Evolutionary conservation across 2,797 vertebrate species (phyloP), one percentile per base, ranked within the genome.

Genomic region (Fundulus diaphanus): DNA sequence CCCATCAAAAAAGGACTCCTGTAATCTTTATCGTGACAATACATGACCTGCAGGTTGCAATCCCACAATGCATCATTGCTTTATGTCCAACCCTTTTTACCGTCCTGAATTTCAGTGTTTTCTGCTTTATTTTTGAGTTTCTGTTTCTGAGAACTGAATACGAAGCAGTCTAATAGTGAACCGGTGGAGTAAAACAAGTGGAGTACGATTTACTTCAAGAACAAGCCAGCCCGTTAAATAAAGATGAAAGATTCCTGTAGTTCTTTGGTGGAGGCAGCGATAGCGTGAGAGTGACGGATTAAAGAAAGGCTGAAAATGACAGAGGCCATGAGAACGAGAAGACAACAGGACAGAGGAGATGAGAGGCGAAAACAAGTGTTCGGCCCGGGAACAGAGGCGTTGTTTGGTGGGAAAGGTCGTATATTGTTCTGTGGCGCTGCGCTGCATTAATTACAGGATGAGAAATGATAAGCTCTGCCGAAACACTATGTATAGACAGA

Each of bases 391-490:
- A 78, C 70, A 85, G 83, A 87, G 82, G 68, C 78, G 65, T 75
- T 40, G 81, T 74, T 78, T 51, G 48, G 77, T 85, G 87, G 84
- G 88, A 85, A 85, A 85, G 83, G 79, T 87, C 76, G n/a, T 88
- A 87, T 85, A 81, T 87, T 84, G 80, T 90, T 73, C 74, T 79
- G 88, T 4, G 81, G 86, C 44, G 78, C 57, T 77, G 46, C 70
- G 13, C 51, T 52, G 79, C 82, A 92, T 91, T 92, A 91, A 92
- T 91, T 88, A 91, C 78, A 92, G 88, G 85, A 88, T 56, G 6
- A 73, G 74, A 72, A 78, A 85, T 83, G 82, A 90, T 85, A 86
- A 89, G 77, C 87, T 85, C 37, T 35, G 78, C 72, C 65, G 76
- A 61, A 3, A 31, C 0, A 37, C 82, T 84, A 80, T 72, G 80